A percentile compares a stretch with the other conserved stretches of the same genome.
phyloP scores from a whole-genome alignment of 1,140 invertebrate species.

The Drosophila nasuta region DNA sequence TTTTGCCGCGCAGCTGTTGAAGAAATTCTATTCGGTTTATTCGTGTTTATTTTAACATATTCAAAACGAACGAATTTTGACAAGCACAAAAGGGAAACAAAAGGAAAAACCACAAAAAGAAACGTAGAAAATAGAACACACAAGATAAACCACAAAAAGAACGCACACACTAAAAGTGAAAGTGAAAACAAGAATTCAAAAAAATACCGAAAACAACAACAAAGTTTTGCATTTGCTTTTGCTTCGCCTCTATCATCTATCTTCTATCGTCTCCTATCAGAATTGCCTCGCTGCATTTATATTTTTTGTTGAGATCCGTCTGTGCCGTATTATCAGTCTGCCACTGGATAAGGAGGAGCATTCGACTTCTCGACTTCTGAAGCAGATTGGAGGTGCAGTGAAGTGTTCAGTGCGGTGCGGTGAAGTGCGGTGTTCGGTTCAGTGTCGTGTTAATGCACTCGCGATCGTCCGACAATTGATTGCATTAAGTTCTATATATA shows the following conservation, averaged over 20 bases:
- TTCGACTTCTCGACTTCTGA: not conserved
- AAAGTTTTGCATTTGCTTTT: conserved; percentile 11
- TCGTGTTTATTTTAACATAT: conserved; percentile 47
- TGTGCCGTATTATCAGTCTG: conserved; percentile 39
- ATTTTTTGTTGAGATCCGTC: conserved; percentile 7
- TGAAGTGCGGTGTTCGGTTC: conserved; percentile 25
- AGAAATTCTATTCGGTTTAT: conserved; percentile 24
- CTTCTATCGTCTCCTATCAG: conserved; percentile 1
- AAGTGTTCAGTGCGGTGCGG: not conserved
- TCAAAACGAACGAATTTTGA: conserved; percentile 34
- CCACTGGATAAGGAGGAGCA: conserved; percentile 27
- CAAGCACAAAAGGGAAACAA: conserved; percentile 23
- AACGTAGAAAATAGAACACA: conserved; percentile 36
- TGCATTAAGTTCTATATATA: conserved; percentile 19
- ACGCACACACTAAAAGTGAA: conserved; percentile 34
- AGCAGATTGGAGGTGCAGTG: not conserved
- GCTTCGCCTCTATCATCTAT: conserved; percentile 1
- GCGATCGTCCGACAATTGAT: conserved; percentile 39
- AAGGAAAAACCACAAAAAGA: conserved; percentile 4
- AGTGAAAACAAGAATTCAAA: conserved; percentile 14
- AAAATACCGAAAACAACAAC: not conserved
- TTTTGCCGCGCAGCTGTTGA: conserved; percentile 41
- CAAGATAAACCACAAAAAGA: conserved; percentile 30
- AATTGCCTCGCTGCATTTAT: conserved; percentile 25
- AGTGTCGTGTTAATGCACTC: conserved; percentile 65